phyloP scores from a whole-genome alignment of 2,797 vertebrate genomes.

The Telmatherina bonti region DNA sequence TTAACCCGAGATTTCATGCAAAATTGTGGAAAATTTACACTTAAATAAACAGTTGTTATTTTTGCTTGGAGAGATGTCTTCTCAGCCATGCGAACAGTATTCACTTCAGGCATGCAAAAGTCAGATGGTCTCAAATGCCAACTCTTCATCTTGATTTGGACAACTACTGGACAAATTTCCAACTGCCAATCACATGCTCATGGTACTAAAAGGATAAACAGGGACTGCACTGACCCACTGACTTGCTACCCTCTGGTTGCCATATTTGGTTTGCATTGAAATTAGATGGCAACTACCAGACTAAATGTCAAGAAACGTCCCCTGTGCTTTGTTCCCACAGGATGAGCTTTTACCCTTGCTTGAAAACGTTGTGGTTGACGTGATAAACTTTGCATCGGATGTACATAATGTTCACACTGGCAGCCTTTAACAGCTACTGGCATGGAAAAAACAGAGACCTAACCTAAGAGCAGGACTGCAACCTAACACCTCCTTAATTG shows the following conservation, averaged over 20 bases:
- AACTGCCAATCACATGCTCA: neutral
- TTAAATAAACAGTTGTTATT: constrained; percentile 9
- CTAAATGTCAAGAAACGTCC: neutral
- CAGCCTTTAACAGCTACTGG: neutral
- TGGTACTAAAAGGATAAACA: constrained; percentile 5
- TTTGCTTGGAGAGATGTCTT: constrained; percentile 12
- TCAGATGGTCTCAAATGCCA: neutral
- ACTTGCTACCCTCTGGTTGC: neutral
- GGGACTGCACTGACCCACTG: constrained; percentile 12
- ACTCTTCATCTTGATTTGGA: constrained; percentile 4
- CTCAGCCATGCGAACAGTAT: constrained; percentile 1
- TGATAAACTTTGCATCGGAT: constrained; percentile 21
- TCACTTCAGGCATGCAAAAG: neutral
- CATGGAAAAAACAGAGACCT: constrained; percentile 7
- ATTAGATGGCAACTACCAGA: neutral
- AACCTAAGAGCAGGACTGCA: constrained; percentile 12
- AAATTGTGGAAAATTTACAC: constrained; percentile 13
- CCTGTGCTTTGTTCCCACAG: neutral
- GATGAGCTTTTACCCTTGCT: neutral
- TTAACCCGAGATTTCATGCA: constrained; percentile 33
- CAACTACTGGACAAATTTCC: neutral
- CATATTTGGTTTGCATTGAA: neutral
- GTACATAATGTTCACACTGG: neutral
- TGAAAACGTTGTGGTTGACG: neutral
- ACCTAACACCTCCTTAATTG: constrained; percentile 35